These are phyloP conservation scores for Naso thynnoides DNA, from an alignment of 2,797 vertebrate species.

Conservation along the genomic window DNA sequence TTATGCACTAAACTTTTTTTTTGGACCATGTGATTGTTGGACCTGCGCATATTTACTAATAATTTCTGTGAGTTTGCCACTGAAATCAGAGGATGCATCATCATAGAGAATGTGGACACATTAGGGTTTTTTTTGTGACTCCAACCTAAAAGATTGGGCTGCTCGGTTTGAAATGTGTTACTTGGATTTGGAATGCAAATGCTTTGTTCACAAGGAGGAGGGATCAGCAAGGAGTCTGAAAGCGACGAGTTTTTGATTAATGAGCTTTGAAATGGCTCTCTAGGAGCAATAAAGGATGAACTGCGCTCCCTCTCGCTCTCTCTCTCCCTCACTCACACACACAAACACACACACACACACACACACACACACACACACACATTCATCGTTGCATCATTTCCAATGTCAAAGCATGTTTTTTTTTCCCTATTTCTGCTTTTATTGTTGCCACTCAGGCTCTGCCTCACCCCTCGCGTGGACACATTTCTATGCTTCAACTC, in stretches of 20 bases:
- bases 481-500: constrained; percentile 20
- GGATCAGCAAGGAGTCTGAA: constrained; percentile 90
- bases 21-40: constrained; percentile 25
- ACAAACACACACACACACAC: neutral
- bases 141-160: constrained; percentile 75
- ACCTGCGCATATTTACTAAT: constrained; percentile 41
- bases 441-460: constrained; percentile 50
- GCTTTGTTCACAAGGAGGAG: constrained; percentile 89
- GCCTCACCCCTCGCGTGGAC: constrained; percentile 8
- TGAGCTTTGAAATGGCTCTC: constrained; percentile 93
- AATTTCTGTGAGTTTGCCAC: constrained; percentile 60
- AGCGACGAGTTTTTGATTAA: constrained; percentile 94
- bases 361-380: constrained; percentile 8
- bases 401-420: constrained; percentile 63
- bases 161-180: constrained; percentile 88
- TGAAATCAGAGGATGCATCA: constrained; percentile 71
- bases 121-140: constrained; percentile 24
- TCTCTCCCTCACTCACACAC: constrained; percentile 35
- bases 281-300: constrained; percentile 88
- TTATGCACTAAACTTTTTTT: constrained; percentile 41
- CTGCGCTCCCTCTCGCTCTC: constrained; percentile 72
- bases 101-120: constrained; percentile 59
- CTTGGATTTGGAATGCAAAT: constrained; percentile 90
- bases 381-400: constrained; percentile 65
- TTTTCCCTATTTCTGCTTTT: constrained; percentile 50